phyloP scores from a whole-genome alignment of 1,140 invertebrate species.

The Scaptomyza hsui region DNA sequence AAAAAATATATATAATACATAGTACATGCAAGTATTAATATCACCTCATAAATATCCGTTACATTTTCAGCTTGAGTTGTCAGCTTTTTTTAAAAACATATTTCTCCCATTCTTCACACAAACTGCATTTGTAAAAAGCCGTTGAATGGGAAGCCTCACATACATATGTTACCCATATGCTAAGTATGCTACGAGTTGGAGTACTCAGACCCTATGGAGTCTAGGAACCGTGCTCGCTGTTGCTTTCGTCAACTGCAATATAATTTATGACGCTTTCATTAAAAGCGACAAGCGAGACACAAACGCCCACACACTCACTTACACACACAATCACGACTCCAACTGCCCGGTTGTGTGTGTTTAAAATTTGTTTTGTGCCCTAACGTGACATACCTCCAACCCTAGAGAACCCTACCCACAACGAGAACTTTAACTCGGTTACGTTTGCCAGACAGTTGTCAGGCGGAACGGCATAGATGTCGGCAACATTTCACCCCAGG shows the following conservation, averaged over 20 bases:
- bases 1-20: too few species aligned
- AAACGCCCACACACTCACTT: constrained; percentile 76
- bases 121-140: constrained; percentile 19
- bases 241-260: constrained; percentile 83
- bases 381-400: background rate
- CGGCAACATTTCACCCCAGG: constrained; percentile 76
- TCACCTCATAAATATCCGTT: constrained; percentile 9
- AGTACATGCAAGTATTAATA: background rate
- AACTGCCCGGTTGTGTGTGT: constrained; percentile 39
- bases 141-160: constrained; percentile 16
- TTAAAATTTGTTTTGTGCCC: constrained; percentile 58
- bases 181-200: constrained; percentile 49
- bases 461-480: constrained; percentile 44
- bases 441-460: constrained; percentile 80
- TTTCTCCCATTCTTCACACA: constrained; percentile 1
- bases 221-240: constrained; percentile 38
- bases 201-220: constrained; percentile 26
- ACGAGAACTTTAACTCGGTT: constrained; percentile 53
- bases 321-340: constrained; percentile 44
- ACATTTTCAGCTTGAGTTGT: constrained; percentile 22
- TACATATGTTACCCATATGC: constrained; percentile 62
- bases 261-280: constrained; percentile 84
- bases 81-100: constrained; percentile 16
- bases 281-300: constrained; percentile 79
- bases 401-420: background rate